Percentiles rank a stretch among this genome's conserved stretches.
Conservation (phyloP, 2,888 invertebrate species). For the Aradus depressus region DNA sequence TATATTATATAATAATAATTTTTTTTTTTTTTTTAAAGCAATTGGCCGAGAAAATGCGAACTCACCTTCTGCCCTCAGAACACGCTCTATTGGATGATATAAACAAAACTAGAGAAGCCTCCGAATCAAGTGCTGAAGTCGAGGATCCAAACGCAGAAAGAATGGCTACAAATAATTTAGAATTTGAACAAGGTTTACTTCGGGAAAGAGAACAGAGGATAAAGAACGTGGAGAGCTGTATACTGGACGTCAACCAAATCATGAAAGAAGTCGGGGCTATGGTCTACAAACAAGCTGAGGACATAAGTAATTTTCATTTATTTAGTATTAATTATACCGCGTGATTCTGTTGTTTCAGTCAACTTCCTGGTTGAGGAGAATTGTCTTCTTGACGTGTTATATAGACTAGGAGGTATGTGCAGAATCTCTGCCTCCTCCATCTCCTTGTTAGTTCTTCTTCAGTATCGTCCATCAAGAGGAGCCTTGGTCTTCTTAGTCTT, state of each 20-base stretch:
- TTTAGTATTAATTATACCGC: too few relatives aligned
- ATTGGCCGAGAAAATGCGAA: constrained; percentile 58
- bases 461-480: too few relatives aligned
- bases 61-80: constrained; percentile 41
- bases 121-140: constrained; percentile 11
- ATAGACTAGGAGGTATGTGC: too few relatives aligned
- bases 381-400: too few relatives aligned
- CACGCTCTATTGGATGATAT: constrained; percentile 34
- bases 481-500: too few relatives aligned
- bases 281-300: constrained; percentile 59
- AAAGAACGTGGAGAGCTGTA: constrained; percentile 66
- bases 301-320: constrained; percentile 50
- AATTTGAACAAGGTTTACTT: constrained; percentile 69
- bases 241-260: constrained; percentile 71
- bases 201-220: constrained; percentile 70
- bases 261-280: constrained; percentile 63
- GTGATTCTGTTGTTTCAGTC: too few relatives aligned
- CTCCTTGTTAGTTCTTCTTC: too few relatives aligned
- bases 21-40: constrained; percentile 39
- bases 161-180: constrained; percentile 38
- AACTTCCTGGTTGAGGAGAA: too few relatives aligned
- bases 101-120: neutral
- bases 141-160: constrained; percentile 11
- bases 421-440: too few relatives aligned
- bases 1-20: too few relatives aligned